Evolutionary conservation across 2,113 vertebrate species (phyloP), one percentile per base, ranked within the genome.

Genomic region (Brachypteracias leptosomus): DNA sequence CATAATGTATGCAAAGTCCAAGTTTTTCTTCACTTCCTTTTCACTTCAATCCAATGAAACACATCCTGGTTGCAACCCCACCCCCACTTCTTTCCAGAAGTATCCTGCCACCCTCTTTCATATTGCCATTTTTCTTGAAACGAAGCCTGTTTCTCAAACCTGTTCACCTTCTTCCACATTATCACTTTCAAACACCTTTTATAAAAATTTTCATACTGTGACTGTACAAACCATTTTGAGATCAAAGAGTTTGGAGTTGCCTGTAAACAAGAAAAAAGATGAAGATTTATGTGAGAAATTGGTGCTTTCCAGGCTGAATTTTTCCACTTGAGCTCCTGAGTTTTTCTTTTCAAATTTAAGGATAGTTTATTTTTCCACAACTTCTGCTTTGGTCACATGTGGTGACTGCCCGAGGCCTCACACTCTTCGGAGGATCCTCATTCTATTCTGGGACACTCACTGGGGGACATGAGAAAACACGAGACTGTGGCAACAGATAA

Each of bases 341-440:
- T 9, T 79, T 87, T 93, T 90, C 58, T 40, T 92, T 58, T 89
- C 70, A 92, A 15, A 86, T 65, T 54, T 65, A 73, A 31, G 46
- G 58, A 91, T 22, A 59, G 22, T 25, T 88, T 24, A 8, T 81
- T 78, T 85, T 71, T 72, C 38, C 44, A 65, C 82, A 84, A n/a
- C 92, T 96, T 96, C 96, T 92, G 88, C 93, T 96, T 94, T 81
- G 68, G 85, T 93, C 93, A 86, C 72, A 63, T 74, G 90, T 18
- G 57, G 75, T 59, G 26, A 74, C 36, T 1, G 17, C 35, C 49
- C 36, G 72, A 84, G n/a, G 65, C 6, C 55, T 66, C 67, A 88
- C 0, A 0, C 18, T 54, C 16, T 85, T 91, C 0, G 1, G 57
- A 88, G 68, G 46, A 94, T 95, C 88, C 93, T 90, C 79, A 57